Evolutionary conservation across 2,888 invertebrate genomes (phyloP), one percentile per base, ranked within the genome.

Genomic region (Clostera curtula): DNA sequence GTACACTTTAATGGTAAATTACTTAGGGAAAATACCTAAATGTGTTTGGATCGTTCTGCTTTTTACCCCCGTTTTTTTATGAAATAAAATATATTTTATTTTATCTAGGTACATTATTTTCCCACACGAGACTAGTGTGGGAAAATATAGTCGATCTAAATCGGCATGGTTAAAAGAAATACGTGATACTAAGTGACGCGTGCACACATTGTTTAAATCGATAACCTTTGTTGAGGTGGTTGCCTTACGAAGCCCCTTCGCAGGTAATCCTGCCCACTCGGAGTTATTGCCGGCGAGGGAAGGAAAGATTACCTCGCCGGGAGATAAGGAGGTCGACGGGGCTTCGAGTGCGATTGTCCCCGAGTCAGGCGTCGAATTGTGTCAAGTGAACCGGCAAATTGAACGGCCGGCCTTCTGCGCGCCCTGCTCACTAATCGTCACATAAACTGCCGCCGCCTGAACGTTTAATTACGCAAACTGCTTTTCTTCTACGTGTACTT

Each of bases 351-450:
- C 82, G 82, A 83, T 83, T 83, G 82, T 83, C 82, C 82, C 80
- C 75, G 79, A 80, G 79, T 79, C 82, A 79, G 80, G 79, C 80
- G 74, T 83, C 82, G 80, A 82, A 82, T 83, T 83, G 82, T 83
- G 82, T 83, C 82, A 83, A 83, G 82, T 82, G 82, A 83, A 83
- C 70, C 82, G 80, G 80, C 73, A 83, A 83, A 83, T 83, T 83
- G 82, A 83, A 83, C 80, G 82, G 79, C 73, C 82, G 76, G 73
- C 75, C 73, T 75, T 77, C 72, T 74, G 76, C 70, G 70, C 73
- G 67, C 68, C 65, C 56, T 54, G 72, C 70, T 68, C 79, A 73
- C 77, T 82, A 83, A 82, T 82, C 79, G 79, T 66, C 76, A 70
- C 80, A 77, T 79, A 79, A 80, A 83, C 80, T 79, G 71, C 65